A percentile compares a stretch with the other conserved stretches of the same genome.
Conservation (phyloP, 2,113 vertebrate genomes). For the Theropithecus gelada region DNA sequence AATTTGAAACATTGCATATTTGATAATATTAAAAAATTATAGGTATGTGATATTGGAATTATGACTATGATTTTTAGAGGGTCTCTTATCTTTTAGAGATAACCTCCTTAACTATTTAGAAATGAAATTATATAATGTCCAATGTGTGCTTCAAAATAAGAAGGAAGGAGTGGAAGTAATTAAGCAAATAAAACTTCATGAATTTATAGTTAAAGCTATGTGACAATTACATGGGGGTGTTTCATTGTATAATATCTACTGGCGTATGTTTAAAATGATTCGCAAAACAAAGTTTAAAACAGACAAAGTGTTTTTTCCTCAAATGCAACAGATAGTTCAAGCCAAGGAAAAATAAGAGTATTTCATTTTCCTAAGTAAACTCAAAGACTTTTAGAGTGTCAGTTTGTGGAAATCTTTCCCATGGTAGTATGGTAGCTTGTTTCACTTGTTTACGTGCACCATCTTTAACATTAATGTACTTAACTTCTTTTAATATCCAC, state of each 20-base stretch:
- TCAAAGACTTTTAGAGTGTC: not conserved
- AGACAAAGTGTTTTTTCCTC: not conserved
- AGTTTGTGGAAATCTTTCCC: not conserved
- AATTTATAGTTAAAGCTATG: not conserved
- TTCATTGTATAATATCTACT: not conserved
- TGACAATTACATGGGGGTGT: not conserved
- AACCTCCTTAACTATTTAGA: not conserved
- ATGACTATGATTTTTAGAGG: constrained; percentile 11
- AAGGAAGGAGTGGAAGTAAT: not conserved
- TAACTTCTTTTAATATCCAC: constrained; percentile 30
- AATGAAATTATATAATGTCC: not conserved
- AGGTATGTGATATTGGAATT: not conserved
- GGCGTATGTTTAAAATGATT: not conserved
- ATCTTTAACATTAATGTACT: constrained; percentile 8
- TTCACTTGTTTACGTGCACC: constrained; percentile 9
- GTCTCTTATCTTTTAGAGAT: not conserved
- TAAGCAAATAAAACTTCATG: not conserved
- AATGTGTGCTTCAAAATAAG: constrained; percentile 10
- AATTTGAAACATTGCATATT: not conserved
- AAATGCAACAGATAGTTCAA: not conserved
- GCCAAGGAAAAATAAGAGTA: not conserved
- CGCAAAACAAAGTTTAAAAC: not conserved
- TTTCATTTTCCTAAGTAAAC: constrained; percentile 42
- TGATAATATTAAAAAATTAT: constrained; percentile 1
- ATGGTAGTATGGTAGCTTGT: not conserved